A percentile compares a stretch with the other conserved stretches of the same genome.
phyloP scores from a whole-genome alignment of 2,113 vertebrate genomes.

The Eidolon helvum region DNA sequence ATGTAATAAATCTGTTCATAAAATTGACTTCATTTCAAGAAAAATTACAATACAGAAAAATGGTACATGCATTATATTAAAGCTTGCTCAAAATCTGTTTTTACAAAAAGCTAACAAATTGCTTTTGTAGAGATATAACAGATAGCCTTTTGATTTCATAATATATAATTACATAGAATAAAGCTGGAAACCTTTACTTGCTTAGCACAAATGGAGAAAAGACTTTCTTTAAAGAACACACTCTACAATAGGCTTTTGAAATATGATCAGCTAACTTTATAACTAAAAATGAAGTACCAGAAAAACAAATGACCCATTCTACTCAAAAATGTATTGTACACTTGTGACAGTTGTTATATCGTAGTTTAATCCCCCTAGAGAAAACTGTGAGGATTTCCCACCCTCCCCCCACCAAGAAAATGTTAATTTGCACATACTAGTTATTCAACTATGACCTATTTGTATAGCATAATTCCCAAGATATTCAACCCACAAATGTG shows the following conservation, averaged over 20 bases:
- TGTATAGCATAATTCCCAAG: slow-evolving; percentile 50
- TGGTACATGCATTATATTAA: neutral
- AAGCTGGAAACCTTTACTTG: neutral
- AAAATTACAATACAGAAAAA: slow-evolving; percentile 12
- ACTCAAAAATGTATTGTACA: neutral
- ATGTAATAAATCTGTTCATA: neutral
- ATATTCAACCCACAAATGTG: slow-evolving; percentile 39
- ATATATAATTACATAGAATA: neutral
- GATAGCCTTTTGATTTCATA: slow-evolving; percentile 29
- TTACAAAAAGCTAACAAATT: slow-evolving; percentile 22
- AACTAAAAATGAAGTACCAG: slow-evolving; percentile 55
- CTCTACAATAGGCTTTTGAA: slow-evolving; percentile 60
- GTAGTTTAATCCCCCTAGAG: neutral
- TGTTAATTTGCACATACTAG: slow-evolving; percentile 50
- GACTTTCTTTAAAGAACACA: slow-evolving; percentile 50
- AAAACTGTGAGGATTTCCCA: neutral
- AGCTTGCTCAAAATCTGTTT: slow-evolving; percentile 5
- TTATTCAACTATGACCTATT: slow-evolving; percentile 54
- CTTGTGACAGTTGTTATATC: slow-evolving; percentile 47
- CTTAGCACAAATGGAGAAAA: slow-evolving; percentile 17
- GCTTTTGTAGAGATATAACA: slow-evolving; percentile 19
- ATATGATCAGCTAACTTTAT: slow-evolving; percentile 51
- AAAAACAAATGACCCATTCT: slow-evolving; percentile 59
- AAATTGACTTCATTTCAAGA: slow-evolving; percentile 4
- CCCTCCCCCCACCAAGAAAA: neutral